Evolutionary conservation across 1,140 invertebrate species (phyloP).

Genomic region (Drosophila jambulina): DNA sequence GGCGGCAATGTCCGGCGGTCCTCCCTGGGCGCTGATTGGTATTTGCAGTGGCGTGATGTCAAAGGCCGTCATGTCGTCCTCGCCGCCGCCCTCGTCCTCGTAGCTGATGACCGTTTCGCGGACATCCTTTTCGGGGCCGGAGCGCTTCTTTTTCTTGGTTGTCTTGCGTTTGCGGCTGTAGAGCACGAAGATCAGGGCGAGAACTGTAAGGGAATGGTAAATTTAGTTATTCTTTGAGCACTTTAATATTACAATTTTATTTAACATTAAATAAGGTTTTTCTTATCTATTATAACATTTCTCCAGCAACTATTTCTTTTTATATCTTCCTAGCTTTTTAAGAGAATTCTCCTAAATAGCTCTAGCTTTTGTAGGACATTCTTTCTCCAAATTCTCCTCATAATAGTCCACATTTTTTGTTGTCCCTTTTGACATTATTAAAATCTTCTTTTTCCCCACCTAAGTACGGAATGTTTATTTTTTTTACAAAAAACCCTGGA

Average conservation of each 20-base stretch:
- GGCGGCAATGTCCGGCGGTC: conserved; percentile 91
- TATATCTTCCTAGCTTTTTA: background rate
- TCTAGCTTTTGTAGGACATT: background rate
- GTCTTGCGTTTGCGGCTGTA: conserved; percentile 95
- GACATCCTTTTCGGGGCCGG: conserved; percentile 98
- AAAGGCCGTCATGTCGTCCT: conserved; percentile 99
- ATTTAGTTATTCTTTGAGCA: background rate
- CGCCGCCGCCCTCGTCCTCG: conserved; percentile 98
- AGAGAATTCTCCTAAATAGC: background rate
- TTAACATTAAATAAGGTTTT: background rate
- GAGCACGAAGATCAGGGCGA: conserved; percentile 97
- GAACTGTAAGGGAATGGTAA: conserved; percentile 87
- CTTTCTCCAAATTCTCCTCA: background rate
- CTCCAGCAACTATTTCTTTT: no score
- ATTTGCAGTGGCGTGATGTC: conserved; percentile 98
- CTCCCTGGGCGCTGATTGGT: conserved; percentile 91
- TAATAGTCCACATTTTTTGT: background rate
- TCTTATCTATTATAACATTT: background rate
- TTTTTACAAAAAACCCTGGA: conserved; percentile 1
- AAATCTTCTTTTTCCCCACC: conserved; percentile 1
- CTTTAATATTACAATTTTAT: no score
- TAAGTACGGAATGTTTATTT: background rate
- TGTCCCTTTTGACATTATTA: conserved; percentile 6
- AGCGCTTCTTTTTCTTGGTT: conserved; percentile 95
- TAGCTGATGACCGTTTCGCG: conserved; percentile 99